Base-by-base conservation (phyloP, 2,888 invertebrate species). In the Chelonus formosanus region DNA sequence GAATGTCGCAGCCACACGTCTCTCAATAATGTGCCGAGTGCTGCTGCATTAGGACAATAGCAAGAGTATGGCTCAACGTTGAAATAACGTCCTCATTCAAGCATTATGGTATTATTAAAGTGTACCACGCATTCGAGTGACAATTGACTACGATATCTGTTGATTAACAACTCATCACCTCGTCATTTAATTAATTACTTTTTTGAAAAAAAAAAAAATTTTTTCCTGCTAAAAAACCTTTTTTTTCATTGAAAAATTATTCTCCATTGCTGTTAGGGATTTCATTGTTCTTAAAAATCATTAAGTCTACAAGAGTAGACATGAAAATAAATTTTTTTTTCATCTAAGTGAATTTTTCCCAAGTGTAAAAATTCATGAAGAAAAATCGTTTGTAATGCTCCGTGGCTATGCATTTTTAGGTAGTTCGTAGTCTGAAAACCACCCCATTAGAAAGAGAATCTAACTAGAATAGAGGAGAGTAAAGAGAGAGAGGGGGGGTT, bases 1-100 rank as follows among this genome's bases (percentile, higher is more conserved):
- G 54, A 45, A 58, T 52, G 35, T 59, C 53, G 58, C 64, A 58
- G 45, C 44, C 47, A 58, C 58, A 35, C 47, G 35, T 53, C 43
- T 52, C 52, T 59, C 53, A 59, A 59, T 65, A 53, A 54, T 54
- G 43, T 53, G 34, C 59, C 20, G 47, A 44, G 54, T 54, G 62
- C 54, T 62, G 62, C 44, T 53, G 62, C 62, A 62, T 62, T 62
- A 62, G 62, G 55, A 62, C 62, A 62, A 62, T 62, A n/a, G 62
- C 10, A 58, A 57, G 32, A 58, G 32, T 56, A 63, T 40, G 52
- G 43, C n/a, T 34, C 10, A 64, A 53, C 47, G 59, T 53, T 65
- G 64, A 59, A 59, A 65, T 64, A 65, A 65, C 64, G 32, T 53
- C 47, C 53, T 59, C 58, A 54, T 20, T 45, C 36, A 59, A 10